Conservation (phyloP, 2,113 vertebrate species). For the Peromyscus polionotus region DNA sequence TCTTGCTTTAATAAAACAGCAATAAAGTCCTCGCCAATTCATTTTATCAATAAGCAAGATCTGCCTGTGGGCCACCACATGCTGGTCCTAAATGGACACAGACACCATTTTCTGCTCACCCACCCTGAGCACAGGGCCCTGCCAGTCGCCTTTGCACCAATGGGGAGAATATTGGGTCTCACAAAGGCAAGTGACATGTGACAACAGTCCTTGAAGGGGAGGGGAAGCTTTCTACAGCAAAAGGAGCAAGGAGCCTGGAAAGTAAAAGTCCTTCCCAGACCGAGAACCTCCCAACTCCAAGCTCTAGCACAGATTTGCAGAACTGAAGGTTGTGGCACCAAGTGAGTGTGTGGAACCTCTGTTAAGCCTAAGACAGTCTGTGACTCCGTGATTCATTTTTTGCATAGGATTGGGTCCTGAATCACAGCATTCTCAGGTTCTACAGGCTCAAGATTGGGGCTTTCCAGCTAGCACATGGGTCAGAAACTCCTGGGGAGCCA, state of each 20-base stretch:
- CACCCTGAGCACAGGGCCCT: not conserved
- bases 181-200: not conserved
- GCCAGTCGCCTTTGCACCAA: conserved; percentile 13
- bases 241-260: not conserved
- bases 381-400: not conserved
- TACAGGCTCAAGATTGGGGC: not conserved
- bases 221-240: not conserved
- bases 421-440: not conserved
- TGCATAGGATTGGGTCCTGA: not conserved
- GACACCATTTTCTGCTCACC: conserved; percentile 4
- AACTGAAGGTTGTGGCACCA: not conserved
- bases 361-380: not conserved
- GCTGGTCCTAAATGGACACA: not conserved
- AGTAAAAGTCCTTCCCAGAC: conserved; percentile 30
- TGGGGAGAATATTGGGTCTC: conserved; percentile 28
- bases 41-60: conserved; percentile 57
- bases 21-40: not conserved
- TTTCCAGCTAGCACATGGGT: not conserved
- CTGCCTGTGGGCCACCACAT: not conserved
- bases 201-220: conserved; percentile 3
- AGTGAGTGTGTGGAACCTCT: not conserved
- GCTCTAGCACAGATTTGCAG: not conserved
- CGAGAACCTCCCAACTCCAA: conserved; percentile 8
- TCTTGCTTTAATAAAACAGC: conserved; percentile 28
- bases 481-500: not conserved